A percentile compares a stretch with the other conserved stretches of the same genome.
These are phyloP conservation scores for Myiothlypis chrysogaster DNA, from an alignment of 2,797 vertebrate species.

Conservation along the genomic window DNA sequence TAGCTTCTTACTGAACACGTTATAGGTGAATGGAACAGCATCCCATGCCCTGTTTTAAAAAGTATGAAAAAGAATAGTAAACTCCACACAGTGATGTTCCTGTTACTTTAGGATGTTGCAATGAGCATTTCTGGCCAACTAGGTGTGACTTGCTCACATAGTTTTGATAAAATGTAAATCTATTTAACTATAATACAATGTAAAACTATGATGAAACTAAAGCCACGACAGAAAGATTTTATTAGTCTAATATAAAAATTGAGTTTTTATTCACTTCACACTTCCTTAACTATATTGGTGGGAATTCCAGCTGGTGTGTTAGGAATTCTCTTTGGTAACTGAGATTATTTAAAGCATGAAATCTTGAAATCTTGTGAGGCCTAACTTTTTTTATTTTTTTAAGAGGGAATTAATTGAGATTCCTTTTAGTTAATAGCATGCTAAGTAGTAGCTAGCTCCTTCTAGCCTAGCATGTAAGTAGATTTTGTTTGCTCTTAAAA, in stretches of 20 bases:
- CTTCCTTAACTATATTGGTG: neutral
- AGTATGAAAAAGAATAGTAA: neutral
- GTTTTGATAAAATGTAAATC: neutral
- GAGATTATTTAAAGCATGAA: neutral
- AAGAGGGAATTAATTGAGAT: neutral
- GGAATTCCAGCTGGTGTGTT: neutral
- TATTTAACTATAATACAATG: neutral
- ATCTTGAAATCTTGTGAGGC: neutral
- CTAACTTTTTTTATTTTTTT: neutral
- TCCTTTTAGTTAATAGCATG: neutral
- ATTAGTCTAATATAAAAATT: neutral
- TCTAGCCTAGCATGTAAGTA: neutral
- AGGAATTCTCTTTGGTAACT: neutral
- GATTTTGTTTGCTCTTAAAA: slow-evolving; percentile 30
- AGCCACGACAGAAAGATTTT: neutral
- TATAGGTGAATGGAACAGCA: neutral
- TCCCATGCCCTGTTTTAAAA: neutral
- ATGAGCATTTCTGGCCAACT: neutral
- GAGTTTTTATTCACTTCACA: neutral
- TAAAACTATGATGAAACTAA: neutral
- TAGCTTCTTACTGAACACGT: neutral
- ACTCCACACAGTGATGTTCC: neutral
- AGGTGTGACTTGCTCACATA: neutral
- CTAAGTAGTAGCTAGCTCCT: neutral
- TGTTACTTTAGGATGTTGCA: neutral